Percentiles rank a stretch among this genome's conserved stretches.
These are phyloP conservation scores for Cephus spinipes DNA, from an alignment of 2,888 invertebrate species.

Conservation along the genomic window DNA sequence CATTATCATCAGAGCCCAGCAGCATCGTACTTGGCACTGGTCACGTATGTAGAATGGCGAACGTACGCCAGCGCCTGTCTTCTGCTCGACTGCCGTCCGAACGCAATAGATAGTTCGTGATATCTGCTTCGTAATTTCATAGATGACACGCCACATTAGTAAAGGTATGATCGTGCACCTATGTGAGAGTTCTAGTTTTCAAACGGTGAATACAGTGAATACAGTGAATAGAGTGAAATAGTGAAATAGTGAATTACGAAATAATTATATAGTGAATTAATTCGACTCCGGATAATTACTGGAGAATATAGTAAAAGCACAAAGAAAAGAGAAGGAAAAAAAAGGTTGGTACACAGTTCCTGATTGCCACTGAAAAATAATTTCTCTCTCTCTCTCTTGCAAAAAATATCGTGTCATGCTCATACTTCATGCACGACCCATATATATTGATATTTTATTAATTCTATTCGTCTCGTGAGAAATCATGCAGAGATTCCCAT, in stretches of 20 bases:
- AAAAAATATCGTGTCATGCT: background rate
- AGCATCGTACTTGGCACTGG: background rate
- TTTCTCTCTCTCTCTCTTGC: too few species aligned
- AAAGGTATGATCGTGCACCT: background rate
- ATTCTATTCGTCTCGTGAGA: background rate
- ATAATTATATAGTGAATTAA: background rate
- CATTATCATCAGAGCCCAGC: background rate
- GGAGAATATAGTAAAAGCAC: background rate
- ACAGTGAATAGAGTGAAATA: background rate
- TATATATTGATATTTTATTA: background rate
- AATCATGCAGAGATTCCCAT: background rate
- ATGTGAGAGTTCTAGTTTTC: background rate
- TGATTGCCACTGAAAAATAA: background rate
- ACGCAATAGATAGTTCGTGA: background rate
- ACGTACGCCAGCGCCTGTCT: background rate
- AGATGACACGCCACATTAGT: background rate
- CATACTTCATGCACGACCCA: background rate
- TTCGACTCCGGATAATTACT: background rate
- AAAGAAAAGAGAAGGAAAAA: background rate
- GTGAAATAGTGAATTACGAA: background rate
- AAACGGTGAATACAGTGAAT: background rate
- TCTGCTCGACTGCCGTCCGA: background rate
- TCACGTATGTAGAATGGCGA: background rate
- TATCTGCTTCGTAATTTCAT: background rate
- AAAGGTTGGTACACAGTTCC: background rate